These are phyloP conservation scores for Nymphalis io DNA, from an alignment of 1,140 invertebrate genomes.

Conservation along the genomic window DNA sequence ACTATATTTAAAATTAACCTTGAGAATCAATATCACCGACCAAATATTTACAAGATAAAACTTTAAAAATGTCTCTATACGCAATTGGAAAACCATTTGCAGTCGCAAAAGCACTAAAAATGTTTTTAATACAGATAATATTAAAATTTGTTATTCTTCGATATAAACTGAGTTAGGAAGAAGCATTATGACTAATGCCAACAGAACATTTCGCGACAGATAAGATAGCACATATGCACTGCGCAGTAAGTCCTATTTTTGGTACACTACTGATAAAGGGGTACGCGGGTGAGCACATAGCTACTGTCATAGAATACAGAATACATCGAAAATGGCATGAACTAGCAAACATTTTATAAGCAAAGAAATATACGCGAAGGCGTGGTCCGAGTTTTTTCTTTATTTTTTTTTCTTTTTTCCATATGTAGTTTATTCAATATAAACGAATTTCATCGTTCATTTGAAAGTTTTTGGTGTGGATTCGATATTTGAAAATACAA, in stretches of 20 bases:
- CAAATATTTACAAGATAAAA: too few relatives aligned
- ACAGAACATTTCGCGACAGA: conserved; percentile 9
- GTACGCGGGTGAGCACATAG: conserved; percentile 14
- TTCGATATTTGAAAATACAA: too few relatives aligned
- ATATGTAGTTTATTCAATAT: too few relatives aligned
- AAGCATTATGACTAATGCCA: not conserved
- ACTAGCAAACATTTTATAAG: not conserved
- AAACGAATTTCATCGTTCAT: too few relatives aligned
- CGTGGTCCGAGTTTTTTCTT: not conserved
- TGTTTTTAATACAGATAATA: too few relatives aligned
- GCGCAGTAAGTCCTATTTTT: conserved; percentile 22
- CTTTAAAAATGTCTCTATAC: too few relatives aligned
- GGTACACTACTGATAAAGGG: conserved; percentile 14
- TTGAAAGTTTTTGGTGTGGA: too few relatives aligned
- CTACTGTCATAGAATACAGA: not conserved
- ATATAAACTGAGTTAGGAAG: not conserved
- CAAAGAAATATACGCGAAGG: not conserved
- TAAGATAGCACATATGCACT: conserved; percentile 1
- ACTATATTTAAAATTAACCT: too few relatives aligned
- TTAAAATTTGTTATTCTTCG: not conserved
- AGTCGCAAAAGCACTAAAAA: too few relatives aligned
- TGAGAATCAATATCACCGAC: too few relatives aligned
- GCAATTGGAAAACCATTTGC: too few relatives aligned
- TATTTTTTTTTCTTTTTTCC: not conserved
- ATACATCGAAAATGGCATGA: not conserved